Evolutionary conservation across 2,888 invertebrate genomes (phyloP).

Genomic region (Malachius bipustulatus): DNA sequence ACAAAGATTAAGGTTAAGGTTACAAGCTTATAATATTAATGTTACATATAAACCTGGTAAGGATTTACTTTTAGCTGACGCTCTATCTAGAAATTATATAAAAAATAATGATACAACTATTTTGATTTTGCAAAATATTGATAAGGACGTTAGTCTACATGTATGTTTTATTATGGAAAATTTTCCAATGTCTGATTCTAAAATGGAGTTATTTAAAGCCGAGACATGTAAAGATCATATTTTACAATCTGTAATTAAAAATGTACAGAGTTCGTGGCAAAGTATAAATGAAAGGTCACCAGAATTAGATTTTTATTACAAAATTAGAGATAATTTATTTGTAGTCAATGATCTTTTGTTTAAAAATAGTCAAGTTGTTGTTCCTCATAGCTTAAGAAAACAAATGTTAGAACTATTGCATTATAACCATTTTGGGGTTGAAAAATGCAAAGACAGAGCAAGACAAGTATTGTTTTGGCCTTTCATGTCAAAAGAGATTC

Average conservation of each 20-base stretch:
- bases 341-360: background rate
- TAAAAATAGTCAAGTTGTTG: background rate
- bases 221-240: background rate
- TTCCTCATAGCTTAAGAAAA: background rate
- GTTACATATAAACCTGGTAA: slow-evolving; percentile 8
- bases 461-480: background rate
- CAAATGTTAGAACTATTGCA: background rate
- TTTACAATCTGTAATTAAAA: background rate
- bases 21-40: too few species aligned
- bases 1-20: too few species aligned
- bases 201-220: background rate
- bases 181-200: background rate
- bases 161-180: background rate
- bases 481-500: background rate
- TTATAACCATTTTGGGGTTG: background rate
- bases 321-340: slow-evolving; percentile 1
- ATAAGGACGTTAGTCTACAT: slow-evolving; percentile 1
- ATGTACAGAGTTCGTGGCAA: background rate
- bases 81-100: background rate
- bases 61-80: background rate
- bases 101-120: background rate
- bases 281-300: too few species aligned
- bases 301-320: background rate
- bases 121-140: background rate
- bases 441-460: background rate